A percentile compares a stretch with the other conserved stretches of the same genome.
Conservation (phyloP, 2,888 invertebrate genomes). For the Tiphia femorata region DNA sequence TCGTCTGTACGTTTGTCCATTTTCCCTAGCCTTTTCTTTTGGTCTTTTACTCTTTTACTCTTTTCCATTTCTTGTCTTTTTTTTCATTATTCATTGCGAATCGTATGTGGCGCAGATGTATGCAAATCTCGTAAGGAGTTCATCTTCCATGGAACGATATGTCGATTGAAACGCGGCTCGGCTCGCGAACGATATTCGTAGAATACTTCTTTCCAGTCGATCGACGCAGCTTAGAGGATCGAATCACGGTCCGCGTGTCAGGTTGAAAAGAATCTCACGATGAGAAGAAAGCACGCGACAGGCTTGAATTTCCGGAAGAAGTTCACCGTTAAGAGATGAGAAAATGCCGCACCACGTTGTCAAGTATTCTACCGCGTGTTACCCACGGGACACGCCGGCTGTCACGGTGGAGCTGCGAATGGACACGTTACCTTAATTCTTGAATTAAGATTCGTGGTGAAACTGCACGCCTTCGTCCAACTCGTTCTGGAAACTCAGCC, state of each 20-base stretch:
- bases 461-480: background rate
- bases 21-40: background rate
- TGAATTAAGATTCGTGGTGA: background rate
- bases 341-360: background rate
- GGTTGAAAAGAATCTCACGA: background rate
- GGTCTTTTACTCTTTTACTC: background rate
- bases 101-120: constrained; percentile 29
- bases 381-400: background rate
- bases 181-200: constrained; percentile 24
- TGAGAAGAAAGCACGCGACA: no score
- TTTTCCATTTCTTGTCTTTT: background rate
- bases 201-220: constrained; percentile 3
- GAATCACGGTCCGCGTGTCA: background rate
- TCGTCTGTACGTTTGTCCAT: background rate
- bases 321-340: no score
- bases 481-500: no score
- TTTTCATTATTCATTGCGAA: background rate
- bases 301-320: no score
- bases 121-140: constrained; percentile 52
- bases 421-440: background rate
- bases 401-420: background rate
- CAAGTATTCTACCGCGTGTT: background rate
- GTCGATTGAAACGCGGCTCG: background rate
- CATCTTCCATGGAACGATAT: constrained; percentile 37
- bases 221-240: background rate